These are phyloP conservation scores for Rousettus madagascariensis DNA, from an alignment of 2,797 vertebrate species.

Conservation along the genomic window DNA sequence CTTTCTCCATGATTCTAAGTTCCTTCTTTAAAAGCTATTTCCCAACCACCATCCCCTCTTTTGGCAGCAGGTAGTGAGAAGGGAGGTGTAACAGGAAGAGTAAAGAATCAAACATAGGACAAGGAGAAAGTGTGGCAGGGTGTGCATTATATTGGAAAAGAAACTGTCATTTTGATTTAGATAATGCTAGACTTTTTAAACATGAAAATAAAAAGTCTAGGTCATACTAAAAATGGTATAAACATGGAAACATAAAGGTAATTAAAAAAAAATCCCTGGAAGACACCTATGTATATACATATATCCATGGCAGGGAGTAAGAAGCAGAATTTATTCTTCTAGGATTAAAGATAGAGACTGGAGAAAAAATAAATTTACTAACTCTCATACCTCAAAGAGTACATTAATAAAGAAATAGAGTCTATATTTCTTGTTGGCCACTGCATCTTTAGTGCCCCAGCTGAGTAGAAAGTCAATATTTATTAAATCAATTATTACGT, in stretches of 20 bases:
- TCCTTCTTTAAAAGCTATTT: neutral
- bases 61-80: neutral
- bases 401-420: neutral
- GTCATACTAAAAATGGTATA: neutral
- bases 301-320: neutral
- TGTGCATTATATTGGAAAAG: neutral
- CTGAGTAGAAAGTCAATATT: neutral
- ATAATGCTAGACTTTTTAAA: neutral
- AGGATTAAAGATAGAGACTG: neutral
- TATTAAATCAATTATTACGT: constrained; percentile 17
- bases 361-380: neutral
- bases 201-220: neutral
- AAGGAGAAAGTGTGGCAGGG: too few species aligned
- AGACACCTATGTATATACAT: neutral
- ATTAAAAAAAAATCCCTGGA: neutral
- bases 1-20: neutral
- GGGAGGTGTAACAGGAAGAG: neutral
- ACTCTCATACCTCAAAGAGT: neutral
- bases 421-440: neutral
- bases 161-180: neutral
- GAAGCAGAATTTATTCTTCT: neutral
- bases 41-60: neutral
- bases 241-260: neutral
- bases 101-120: neutral
- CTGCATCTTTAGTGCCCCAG: neutral